Percentiles rank a stretch among this genome's conserved stretches.
Conservation (phyloP, 2,888 invertebrate genomes). For the Iphiclides podalirius region DNA sequence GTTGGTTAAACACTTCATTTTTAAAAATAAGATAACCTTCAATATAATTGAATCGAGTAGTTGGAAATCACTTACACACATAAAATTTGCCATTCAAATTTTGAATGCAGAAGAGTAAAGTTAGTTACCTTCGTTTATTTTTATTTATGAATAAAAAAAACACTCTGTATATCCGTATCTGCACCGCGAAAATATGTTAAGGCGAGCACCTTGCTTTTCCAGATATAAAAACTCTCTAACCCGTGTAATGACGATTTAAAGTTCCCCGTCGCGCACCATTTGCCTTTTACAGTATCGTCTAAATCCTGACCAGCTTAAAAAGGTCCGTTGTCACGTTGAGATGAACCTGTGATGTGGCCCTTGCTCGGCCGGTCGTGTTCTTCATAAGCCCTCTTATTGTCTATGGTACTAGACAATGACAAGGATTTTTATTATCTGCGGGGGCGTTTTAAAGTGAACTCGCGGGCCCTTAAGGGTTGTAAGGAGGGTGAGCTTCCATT, state of each 20-base stretch:
- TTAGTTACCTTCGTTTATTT: no score
- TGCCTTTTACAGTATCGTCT: conserved; percentile 59
- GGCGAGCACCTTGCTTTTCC: conserved; percentile 54
- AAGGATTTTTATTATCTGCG: conserved; percentile 76
- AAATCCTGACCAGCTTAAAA: conserved; percentile 38
- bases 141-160: no score
- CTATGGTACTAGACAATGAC: conserved; percentile 61
- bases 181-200: conserved; percentile 54
- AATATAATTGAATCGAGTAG: no score
- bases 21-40: no score
- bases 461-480: conserved; percentile 65
- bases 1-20: no score
- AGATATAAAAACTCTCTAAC: conserved; percentile 68
- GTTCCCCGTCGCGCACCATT: conserved; percentile 67
- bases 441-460: conserved; percentile 65
- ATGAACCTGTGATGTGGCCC: conserved; percentile 30
- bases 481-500: conserved; percentile 36
- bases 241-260: conserved; percentile 74
- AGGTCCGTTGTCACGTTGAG: conserved; percentile 29
- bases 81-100: no score
- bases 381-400: conserved; percentile 68
- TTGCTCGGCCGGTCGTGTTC: conserved; percentile 38
- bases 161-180: conserved; percentile 36
- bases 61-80: no score
- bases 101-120: no score